phyloP scores from a whole-genome alignment of 1,140 invertebrate species.

The Platyscapa corneri region DNA sequence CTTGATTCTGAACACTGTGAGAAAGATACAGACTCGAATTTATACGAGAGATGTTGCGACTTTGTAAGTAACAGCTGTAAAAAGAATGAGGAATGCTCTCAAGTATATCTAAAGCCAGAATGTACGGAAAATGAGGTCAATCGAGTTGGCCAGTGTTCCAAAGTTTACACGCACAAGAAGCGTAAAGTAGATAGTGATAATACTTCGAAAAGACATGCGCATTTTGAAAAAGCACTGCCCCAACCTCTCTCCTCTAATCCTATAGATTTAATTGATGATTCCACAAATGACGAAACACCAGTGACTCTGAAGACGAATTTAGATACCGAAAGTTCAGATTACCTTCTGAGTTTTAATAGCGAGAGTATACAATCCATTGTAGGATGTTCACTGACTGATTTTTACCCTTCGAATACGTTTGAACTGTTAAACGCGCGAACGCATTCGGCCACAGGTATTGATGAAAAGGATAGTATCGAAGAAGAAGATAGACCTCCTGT shows the following conservation, averaged over 20 bases:
- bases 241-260: slow-evolving; percentile 60
- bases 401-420: slow-evolving; percentile 35
- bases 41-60: slow-evolving; percentile 67
- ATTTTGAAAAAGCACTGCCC: slow-evolving; percentile 57
- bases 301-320: slow-evolving; percentile 64
- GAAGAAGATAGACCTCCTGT: slow-evolving; percentile 54
- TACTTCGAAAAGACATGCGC: slow-evolving; percentile 51
- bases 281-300: slow-evolving; percentile 61
- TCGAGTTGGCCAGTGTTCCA: slow-evolving; percentile 66
- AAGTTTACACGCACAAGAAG: slow-evolving; percentile 69
- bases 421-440: slow-evolving; percentile 50
- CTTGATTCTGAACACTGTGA: slow-evolving; percentile 37
- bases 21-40: slow-evolving; percentile 46
- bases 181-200: slow-evolving; percentile 57
- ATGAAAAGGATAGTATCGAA: neutral
- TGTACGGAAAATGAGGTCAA: slow-evolving; percentile 59
- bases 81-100: slow-evolving; percentile 48
- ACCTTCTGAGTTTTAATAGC: slow-evolving; percentile 63
- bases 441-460: neutral
- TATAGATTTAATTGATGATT: slow-evolving; percentile 68
- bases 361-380: slow-evolving; percentile 66
- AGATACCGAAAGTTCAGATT: slow-evolving; percentile 67
- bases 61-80: slow-evolving; percentile 58
- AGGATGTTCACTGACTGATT: slow-evolving; percentile 53
- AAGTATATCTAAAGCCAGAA: slow-evolving; percentile 54